A percentile compares a stretch with the other conserved stretches of the same genome.
phyloP scores from a whole-genome alignment of 2,888 invertebrate species.

The Apocheima hispidaria region DNA sequence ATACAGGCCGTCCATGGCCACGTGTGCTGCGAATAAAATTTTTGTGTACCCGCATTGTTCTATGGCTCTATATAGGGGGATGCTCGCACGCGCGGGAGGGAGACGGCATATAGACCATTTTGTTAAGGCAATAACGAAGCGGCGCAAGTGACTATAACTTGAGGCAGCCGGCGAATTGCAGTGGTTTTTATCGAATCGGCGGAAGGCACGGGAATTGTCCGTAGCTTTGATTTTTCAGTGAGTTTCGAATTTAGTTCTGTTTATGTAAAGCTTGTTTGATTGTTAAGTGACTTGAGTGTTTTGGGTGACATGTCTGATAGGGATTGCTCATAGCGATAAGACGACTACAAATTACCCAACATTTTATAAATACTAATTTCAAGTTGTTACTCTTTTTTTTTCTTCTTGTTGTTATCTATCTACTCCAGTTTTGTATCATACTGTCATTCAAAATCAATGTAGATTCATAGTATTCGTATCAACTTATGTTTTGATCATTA shows the following conservation, averaged over 20 bases:
- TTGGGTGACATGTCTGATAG: neutral
- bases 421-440: too few relatives aligned
- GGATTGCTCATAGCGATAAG: neutral
- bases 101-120: slow-evolving; percentile 67
- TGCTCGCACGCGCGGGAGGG: slow-evolving; percentile 63
- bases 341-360: too few relatives aligned
- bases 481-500: too few relatives aligned
- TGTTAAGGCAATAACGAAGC: slow-evolving; percentile 71
- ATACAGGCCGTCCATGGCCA: slow-evolving; percentile 76
- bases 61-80: slow-evolving; percentile 48
- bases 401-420: too few relatives aligned
- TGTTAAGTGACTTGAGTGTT: neutral
- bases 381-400: too few relatives aligned
- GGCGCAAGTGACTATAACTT: slow-evolving; percentile 73
- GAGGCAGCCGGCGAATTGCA: slow-evolving; percentile 59
- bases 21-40: slow-evolving; percentile 84
- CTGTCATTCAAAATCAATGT: too few relatives aligned
- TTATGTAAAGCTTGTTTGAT: neutral
- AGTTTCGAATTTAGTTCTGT: slow-evolving; percentile 8
- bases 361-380: too few relatives aligned
- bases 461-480: too few relatives aligned
- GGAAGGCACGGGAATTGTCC: slow-evolving; percentile 55
- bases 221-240: slow-evolving; percentile 58
- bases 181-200: slow-evolving; percentile 67
- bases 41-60: slow-evolving; percentile 81